Percentiles rank a stretch among this genome's conserved stretches.
Evolutionary conservation across 1,140 invertebrate species (phyloP).

Genomic region (Batillaria attramentaria): DNA sequence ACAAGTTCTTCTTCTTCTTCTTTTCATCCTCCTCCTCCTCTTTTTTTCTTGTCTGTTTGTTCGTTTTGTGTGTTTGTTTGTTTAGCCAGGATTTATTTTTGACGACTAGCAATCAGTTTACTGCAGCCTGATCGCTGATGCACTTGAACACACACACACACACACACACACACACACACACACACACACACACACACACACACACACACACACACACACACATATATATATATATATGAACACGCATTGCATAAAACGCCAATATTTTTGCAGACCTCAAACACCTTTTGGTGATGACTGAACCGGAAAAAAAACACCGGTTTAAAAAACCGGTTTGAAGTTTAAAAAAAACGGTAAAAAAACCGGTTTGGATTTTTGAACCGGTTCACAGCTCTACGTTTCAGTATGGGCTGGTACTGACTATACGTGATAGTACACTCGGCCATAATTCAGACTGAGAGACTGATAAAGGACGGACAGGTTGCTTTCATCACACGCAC

Average conservation of each 20-base stretch:
- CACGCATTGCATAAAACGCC: not conserved
- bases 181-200: not conserved
- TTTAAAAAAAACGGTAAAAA: not conserved
- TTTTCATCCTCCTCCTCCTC: not conserved
- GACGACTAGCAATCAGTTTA: not conserved
- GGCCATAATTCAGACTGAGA: too few species aligned
- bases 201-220: conserved; percentile 2
- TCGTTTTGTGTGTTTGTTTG: not conserved
- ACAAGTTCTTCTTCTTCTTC: not conserved
- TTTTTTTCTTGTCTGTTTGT: not conserved
- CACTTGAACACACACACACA: not conserved
- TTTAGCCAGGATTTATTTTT: not conserved
- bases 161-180: conserved; percentile 5
- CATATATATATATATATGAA: not conserved
- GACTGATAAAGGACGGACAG: too few species aligned
- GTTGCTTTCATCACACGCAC: too few species aligned
- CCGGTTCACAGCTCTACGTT: not conserved
- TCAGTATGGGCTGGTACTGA: too few species aligned
- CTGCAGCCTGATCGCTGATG: not conserved
- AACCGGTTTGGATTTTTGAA: not conserved
- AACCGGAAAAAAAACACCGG: not conserved
- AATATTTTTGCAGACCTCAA: not conserved
- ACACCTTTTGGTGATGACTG: not conserved
- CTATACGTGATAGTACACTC: too few species aligned
- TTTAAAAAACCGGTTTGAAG: not conserved